Conservation (phyloP, 2,888 invertebrate genomes). For the Sylvicola fuscatus region DNA sequence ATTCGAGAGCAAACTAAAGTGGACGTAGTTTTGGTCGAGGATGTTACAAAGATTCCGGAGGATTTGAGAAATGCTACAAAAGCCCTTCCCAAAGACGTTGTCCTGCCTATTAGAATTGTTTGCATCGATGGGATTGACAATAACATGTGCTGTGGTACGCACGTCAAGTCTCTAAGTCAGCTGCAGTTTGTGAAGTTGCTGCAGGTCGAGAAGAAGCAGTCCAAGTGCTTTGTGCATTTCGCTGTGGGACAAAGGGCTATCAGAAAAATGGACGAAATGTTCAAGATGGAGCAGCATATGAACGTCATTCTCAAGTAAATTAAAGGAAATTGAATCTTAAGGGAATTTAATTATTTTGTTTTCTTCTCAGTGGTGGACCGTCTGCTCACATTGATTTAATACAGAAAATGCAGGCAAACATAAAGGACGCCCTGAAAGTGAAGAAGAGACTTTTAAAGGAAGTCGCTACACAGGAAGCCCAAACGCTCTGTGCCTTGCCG, state of each 20-base stretch:
- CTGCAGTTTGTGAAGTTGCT: constrained; percentile 45
- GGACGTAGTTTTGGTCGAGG: constrained; percentile 21
- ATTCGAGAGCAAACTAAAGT: constrained; percentile 44
- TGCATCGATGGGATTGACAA: constrained; percentile 55
- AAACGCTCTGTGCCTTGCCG: constrained; percentile 29
- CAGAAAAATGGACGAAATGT: constrained; percentile 34
- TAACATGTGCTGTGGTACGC: constrained; percentile 79
- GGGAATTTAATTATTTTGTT: constrained; percentile 4
- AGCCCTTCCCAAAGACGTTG: constrained; percentile 61
- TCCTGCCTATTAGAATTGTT: constrained; percentile 53
- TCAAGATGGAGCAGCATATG: constrained; percentile 44
- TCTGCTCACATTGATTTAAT: constrained; percentile 47
- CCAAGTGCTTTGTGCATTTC: constrained; percentile 42
- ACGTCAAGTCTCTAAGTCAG: constrained; percentile 52
- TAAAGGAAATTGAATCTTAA: neutral
- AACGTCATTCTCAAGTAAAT: constrained; percentile 51
- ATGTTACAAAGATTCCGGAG: constrained; percentile 26
- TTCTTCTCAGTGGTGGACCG: constrained; percentile 41
- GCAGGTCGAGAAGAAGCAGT: constrained; percentile 50
- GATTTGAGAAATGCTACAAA: constrained; percentile 19
- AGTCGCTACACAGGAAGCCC: constrained; percentile 44
- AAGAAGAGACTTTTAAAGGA: constrained; percentile 44
- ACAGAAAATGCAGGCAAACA: constrained; percentile 48
- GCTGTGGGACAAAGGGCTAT: constrained; percentile 50
- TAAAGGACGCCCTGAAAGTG: constrained; percentile 41